These are phyloP conservation scores for Sebastes matsubarae DNA, from an alignment of 2,797 vertebrate genomes.

Conservation along the genomic window DNA sequence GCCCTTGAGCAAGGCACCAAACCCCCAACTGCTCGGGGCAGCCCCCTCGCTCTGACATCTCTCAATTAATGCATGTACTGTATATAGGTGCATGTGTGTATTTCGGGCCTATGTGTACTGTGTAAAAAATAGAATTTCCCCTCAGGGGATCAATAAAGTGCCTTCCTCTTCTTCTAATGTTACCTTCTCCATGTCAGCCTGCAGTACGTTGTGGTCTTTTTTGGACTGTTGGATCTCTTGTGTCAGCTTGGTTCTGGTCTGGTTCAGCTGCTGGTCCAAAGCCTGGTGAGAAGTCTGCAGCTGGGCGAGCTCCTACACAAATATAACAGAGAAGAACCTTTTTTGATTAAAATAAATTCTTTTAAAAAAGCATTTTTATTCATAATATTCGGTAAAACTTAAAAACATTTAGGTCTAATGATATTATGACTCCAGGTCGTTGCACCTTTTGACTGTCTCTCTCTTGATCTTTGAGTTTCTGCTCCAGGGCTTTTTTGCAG, in stretches of 20 bases:
- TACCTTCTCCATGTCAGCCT: conserved; percentile 90
- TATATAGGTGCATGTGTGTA: no score
- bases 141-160: no score
- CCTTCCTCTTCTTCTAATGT: neutral
- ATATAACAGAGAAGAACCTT: neutral
- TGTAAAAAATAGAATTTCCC: no score
- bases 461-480: conserved; percentile 91
- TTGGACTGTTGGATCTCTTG: conserved; percentile 92
- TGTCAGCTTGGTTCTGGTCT: conserved; percentile 84
- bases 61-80: no score
- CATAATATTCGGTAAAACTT: neutral
- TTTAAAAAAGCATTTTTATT: neutral
- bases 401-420: neutral
- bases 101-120: no score
- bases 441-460: conserved; percentile 89
- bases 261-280: conserved; percentile 86
- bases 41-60: no score
- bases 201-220: conserved; percentile 81
- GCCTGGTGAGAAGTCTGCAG: conserved; percentile 84
- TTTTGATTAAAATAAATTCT: neutral
- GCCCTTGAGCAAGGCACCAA: no score
- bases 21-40: no score
- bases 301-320: conserved; percentile 84
- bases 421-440: neutral
- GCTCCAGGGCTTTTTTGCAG: conserved; percentile 84